Percentiles rank a stretch among this genome's conserved stretches.
phyloP scores from a whole-genome alignment of 2,113 vertebrate species.

The Fregata magnificens region DNA sequence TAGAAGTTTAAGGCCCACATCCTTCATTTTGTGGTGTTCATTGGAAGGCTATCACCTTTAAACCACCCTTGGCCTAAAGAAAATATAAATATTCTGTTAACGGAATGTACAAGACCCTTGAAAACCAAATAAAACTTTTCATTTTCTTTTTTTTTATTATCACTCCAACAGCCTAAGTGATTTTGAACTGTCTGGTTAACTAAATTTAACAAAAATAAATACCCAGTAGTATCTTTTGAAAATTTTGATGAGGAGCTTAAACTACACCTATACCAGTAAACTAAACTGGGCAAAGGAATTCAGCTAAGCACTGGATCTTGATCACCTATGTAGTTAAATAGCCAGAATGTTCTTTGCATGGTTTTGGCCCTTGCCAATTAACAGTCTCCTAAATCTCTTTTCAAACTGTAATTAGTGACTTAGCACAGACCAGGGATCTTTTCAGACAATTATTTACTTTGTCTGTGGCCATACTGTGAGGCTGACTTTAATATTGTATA shows the following conservation, averaged over 20 bases:
- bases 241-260: neutral
- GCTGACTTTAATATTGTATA: neutral
- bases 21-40: neutral
- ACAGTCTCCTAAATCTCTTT: neutral
- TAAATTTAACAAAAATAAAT: neutral
- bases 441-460: neutral
- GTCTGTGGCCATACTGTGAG: neutral
- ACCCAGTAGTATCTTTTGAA: fast-evolving
- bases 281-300: neutral
- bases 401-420: neutral
- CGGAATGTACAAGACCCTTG: neutral
- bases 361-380: neutral
- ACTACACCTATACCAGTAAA: neutral
- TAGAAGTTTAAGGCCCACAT: neutral
- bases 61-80: neutral
- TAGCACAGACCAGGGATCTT: neutral
- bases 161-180: neutral
- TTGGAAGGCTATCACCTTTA: neutral
- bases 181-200: neutral
- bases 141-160: neutral
- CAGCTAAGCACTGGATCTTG: neutral
- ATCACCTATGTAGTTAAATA: neutral
- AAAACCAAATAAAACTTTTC: neutral
- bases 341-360: neutral
- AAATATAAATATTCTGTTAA: neutral